Evolutionary conservation across 2,113 vertebrate species (phyloP), one percentile per base, ranked within the genome.

Genomic region (Dromas ardeola): DNA sequence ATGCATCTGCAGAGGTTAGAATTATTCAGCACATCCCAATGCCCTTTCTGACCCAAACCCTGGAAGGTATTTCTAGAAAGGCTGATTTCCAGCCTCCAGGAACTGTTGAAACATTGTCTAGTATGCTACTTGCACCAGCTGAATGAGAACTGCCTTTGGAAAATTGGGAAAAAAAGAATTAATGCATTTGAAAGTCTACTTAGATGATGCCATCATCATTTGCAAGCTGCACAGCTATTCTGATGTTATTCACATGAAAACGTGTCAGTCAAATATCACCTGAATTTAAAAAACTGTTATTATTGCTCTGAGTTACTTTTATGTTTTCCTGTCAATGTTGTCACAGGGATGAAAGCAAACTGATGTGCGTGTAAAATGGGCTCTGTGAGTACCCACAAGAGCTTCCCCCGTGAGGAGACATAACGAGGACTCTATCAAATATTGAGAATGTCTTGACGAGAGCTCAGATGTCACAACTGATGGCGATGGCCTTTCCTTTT

Each of bases 351-450:
- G 56, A 81, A 62, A 81, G 42, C 32, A 62, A 85, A 72, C 16
- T 22, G 42, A 21, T 11, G 15, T 25, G 38, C 2, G 1, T 2
- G 5, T 38, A 14, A 20, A 50, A 30, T 23, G n/a, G 71, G n/a
- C 27, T 81, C 18, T 1, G 1, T 13, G 43, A 61, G 27, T 15
- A 36, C 21, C 27, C 36, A 5, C 0, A 1, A 67, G 50, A 4
- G 30, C 25, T 42, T 59, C 27, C 80, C 56, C 67, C 88, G 6
- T 5, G 25, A 40, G 69, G 58, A 50, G 26, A 71, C 0, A 0
- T 21, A 23, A 15, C 0, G 0, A 67, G 36, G n/a, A 47, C 20
- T 62, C 22, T 32, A 9, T 15, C 34, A 69, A 17, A 53, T 27
- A 13, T 7, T 42, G 38, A 67, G 43, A 32, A 22, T 62, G 11